A percentile compares a stretch with the other conserved stretches of the same genome.
Evolutionary conservation across 2,888 invertebrate species (phyloP).

Genomic region (Electrophaes corylata): DNA sequence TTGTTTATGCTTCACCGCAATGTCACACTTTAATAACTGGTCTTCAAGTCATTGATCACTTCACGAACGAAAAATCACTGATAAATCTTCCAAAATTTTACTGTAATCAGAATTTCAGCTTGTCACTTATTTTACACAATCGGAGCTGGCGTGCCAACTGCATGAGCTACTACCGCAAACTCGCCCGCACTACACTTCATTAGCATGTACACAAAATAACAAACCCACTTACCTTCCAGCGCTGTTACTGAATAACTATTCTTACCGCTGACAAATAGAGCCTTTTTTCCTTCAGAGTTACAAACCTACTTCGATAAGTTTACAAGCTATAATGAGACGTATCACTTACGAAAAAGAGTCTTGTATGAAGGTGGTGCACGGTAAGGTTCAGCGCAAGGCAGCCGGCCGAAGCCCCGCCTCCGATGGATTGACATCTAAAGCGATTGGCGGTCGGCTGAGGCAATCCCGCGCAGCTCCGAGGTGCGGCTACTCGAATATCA

Average conservation of each 20-base stretch:
- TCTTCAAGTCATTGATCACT: slow-evolving; percentile 24
- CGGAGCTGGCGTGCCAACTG: slow-evolving; percentile 77
- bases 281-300: slow-evolving; percentile 45
- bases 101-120: slow-evolving; percentile 43
- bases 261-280: slow-evolving; percentile 49
- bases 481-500: slow-evolving; percentile 61
- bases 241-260: slow-evolving; percentile 47
- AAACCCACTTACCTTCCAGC: slow-evolving; percentile 57
- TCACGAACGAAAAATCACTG: slow-evolving; percentile 12
- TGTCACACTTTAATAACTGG: slow-evolving; percentile 25
- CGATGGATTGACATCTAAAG: slow-evolving; percentile 68
- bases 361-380: slow-evolving; percentile 38
- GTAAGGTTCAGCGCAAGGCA: slow-evolving; percentile 35
- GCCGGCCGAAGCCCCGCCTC: slow-evolving; percentile 66
- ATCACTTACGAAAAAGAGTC: slow-evolving; percentile 37
- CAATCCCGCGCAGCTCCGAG: slow-evolving; percentile 76
- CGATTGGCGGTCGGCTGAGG: slow-evolving; percentile 72
- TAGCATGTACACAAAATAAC: slow-evolving; percentile 77
- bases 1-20: slow-evolving; percentile 23
- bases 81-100: slow-evolving; percentile 9
- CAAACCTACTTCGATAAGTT: slow-evolving; percentile 32
- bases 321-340: slow-evolving; percentile 45
- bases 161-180: slow-evolving; percentile 80
- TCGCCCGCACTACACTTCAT: slow-evolving; percentile 76
- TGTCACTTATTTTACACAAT: slow-evolving; percentile 65